A percentile compares a stretch with the other conserved stretches of the same genome.
phyloP scores from a whole-genome alignment of 2,113 vertebrate genomes.

The Oryzias melastigma region DNA sequence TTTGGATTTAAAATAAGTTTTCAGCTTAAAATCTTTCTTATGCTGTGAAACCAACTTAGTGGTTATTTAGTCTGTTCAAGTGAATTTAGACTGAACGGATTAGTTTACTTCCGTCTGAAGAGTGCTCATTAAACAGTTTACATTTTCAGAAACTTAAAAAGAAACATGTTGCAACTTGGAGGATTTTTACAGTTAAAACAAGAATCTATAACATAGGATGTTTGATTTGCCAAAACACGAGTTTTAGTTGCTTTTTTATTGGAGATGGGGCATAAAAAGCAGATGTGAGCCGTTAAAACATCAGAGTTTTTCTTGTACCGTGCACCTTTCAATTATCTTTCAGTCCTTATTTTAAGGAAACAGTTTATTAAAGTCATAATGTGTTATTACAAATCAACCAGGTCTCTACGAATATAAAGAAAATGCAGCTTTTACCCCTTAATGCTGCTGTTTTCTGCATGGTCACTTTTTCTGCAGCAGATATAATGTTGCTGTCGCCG shows the following conservation, averaged over 20 bases:
- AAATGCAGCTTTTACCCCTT: background rate
- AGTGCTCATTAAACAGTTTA: conserved; percentile 15
- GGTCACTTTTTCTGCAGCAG: background rate
- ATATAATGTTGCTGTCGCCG: conserved; percentile 1
- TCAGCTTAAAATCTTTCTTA: background rate
- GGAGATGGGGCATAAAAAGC: too few species aligned
- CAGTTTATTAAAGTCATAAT: too few species aligned
- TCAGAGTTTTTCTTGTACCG: too few species aligned
- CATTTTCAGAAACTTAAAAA: conserved; percentile 21
- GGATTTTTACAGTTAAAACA: background rate
- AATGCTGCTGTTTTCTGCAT: background rate
- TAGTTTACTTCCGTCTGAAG: conserved; percentile 30
- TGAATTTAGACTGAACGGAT: conserved; percentile 26
- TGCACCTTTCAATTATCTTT: too few species aligned
- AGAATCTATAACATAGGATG: too few species aligned
- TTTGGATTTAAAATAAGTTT: background rate
- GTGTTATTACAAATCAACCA: too few species aligned
- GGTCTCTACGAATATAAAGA: too few species aligned
- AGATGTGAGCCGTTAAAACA: too few species aligned
- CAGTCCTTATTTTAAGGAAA: too few species aligned
- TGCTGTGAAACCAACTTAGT: conserved; percentile 7
- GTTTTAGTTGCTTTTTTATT: too few species aligned
- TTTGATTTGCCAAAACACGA: too few species aligned
- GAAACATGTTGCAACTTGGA: background rate
- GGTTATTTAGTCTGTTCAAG: conserved; percentile 19